A percentile compares a stretch with the other conserved stretches of the same genome.
These are phyloP conservation scores for Triplophysa dalaica DNA, from an alignment of 2,113 vertebrate genomes.

Conservation along the genomic window DNA sequence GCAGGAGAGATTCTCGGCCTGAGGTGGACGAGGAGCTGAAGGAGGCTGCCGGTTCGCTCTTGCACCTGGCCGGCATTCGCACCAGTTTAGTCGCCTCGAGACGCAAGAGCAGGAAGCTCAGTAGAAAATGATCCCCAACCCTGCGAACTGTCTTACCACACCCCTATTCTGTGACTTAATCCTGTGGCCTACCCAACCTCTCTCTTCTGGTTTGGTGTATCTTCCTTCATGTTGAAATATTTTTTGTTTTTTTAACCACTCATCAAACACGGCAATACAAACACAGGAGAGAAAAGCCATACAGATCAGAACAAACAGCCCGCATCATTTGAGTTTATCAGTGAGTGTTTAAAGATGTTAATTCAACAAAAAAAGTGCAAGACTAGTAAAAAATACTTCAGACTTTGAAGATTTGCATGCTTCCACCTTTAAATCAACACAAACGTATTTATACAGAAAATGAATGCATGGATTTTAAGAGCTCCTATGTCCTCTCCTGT, in stretches of 20 bases:
- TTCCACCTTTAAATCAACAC: conserved; percentile 77
- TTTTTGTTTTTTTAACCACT: conserved; percentile 62
- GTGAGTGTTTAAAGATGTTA: conserved; percentile 64
- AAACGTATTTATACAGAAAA: conserved; percentile 77
- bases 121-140: conserved; percentile 79
- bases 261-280: conserved; percentile 80
- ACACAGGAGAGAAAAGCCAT: conserved; percentile 99
- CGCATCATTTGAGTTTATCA: conserved; percentile 32
- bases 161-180: conserved; percentile 57
- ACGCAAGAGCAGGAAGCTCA: conserved; percentile 87
- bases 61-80: conserved; percentile 94
- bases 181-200: conserved; percentile 44
- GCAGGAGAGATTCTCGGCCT: conserved; percentile 76
- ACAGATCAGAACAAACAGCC: conserved; percentile 71
- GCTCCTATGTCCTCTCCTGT: conserved; percentile 58
- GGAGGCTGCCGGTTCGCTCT: conserved; percentile 94
- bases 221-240: conserved; percentile 2
- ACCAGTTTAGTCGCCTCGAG: conserved; percentile 80
- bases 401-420: conserved; percentile 69
- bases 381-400: conserved; percentile 15
- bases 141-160: conserved; percentile 53
- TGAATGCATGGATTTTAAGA: conserved; percentile 77
- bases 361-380: not conserved
- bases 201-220: conserved; percentile 49
- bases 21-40: conserved; percentile 98